Evolutionary conservation across 1,140 invertebrate species (phyloP), one percentile per base, ranked within the genome.

Genomic region (Dendrolimus punctatus): DNA sequence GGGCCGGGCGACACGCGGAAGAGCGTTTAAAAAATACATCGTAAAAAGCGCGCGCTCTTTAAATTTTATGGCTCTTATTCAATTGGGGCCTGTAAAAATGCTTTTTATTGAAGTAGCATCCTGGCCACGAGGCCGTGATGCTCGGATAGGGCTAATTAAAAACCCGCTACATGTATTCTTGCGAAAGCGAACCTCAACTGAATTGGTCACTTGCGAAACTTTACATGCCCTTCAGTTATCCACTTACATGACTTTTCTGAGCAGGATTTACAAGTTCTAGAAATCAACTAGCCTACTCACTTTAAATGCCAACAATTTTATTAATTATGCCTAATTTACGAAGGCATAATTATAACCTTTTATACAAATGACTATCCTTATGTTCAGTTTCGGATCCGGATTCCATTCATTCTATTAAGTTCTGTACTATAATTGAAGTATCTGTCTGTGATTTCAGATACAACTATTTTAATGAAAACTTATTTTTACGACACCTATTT

Each of bases 11-110:
- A 53, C 57, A 77, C 71, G 67, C 80, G 81, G 81, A 83, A 85
- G 76, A 79, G 58, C 64, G 70, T 80, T 75, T 23, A 23, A 23
- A 71, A 76, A 76, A 78, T 66, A 51, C 62, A 63, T 82, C 82
- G 73, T 83, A 82, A 84, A 85, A 82, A 62, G 53, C 46, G 64
- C 68, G 70, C 78, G 63, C 78, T 80, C 74, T 85, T 80, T 80
- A 67, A 80, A 83, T 83, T 85, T 85, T 84, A 85, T 81, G 72
- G 71, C 73, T 55, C 61, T 58, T 70, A 68, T 82, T 73, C 82
- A 82, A 85, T 84, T 85, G 82, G 69, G 70, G 75, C 64, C 68
- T 76, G 80, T 85, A 84, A 85, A 85, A 83, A 76, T 74, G 68
- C 63, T 66, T 80, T 85, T 83, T 85, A 83, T 82, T 83, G 73